Conservation (phyloP, 2,797 vertebrate genomes). For the Gallirallus australis region DNA sequence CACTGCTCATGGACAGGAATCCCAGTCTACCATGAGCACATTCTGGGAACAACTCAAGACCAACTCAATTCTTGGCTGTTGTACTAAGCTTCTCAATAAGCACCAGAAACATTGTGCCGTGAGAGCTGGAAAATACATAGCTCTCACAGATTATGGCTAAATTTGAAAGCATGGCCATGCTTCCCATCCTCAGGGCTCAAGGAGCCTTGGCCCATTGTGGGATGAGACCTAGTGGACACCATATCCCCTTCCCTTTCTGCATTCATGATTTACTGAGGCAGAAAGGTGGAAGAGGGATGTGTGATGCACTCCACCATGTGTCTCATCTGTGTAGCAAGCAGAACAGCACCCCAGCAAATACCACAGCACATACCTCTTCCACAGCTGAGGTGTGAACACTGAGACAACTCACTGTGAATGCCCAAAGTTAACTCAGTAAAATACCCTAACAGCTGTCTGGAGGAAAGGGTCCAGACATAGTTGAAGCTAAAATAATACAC, state of each 20-base stretch:
- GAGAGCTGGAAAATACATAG: not conserved
- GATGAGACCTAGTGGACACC: not conserved
- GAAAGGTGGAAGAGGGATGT: not conserved
- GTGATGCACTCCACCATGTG: not conserved
- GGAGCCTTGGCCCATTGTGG: not conserved
- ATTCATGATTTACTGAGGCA: not conserved
- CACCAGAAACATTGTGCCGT: not conserved
- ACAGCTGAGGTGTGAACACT: not conserved
- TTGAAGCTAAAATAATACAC: not conserved
- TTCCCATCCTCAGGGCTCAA: not conserved
- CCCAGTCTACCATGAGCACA: fast-evolving
- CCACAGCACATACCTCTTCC: not conserved
- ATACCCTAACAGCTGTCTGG: not conserved
- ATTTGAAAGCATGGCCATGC: not conserved
- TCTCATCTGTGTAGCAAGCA: not conserved
- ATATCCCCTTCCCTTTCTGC: not conserved
- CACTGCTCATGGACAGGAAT: not conserved
- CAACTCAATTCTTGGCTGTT: not conserved
- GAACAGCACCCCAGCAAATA: not conserved
- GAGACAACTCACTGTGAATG: not conserved
- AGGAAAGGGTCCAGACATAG: not conserved
- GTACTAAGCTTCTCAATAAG: not conserved
- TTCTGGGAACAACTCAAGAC: not conserved
- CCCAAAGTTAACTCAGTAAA: not conserved
- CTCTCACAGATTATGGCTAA: not conserved